Base-by-base conservation (phyloP, 2,797 vertebrate species). In the Emys orbicularis region DNA sequence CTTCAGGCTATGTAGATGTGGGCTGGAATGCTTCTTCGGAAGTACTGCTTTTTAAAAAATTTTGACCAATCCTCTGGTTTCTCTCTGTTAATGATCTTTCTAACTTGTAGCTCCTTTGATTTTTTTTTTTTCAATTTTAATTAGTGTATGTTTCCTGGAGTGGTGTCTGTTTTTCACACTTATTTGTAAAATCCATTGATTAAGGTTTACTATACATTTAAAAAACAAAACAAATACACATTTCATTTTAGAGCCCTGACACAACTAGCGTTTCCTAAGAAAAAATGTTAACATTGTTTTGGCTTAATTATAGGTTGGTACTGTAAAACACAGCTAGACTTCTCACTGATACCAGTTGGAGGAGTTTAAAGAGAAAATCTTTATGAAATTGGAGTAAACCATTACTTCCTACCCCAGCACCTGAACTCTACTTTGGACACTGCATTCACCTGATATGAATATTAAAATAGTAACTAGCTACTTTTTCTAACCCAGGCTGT, bases 21-120 rank as follows among this genome's bases (percentile, higher is more conserved):
- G 5, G 16, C 19, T 94, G 44, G 53, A 47, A 27, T 47, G 59
- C 8, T 74, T 86, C 68, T 56, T 41, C 37, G 76, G 1, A 91
- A 81, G 21, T 3, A 56, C 52, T 90, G 18, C 50, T 3, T 5
- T 53, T 91, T 93, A 79, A 18, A 87, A 21, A 23, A 88, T 81
- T 41, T 87, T 87, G 77, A 88, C 94, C 23, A 86, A 89, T 31
- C 8, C 81, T 96, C 76, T 91, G 56, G 31, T 88, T 81, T 88
- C 79, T 4, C 61, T 68, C 12, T 83, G 2, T 81, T 81, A 86
- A 52, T 57, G 18, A 31, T 57, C 47, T 82, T 44, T 82, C 56
- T 88, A 85, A 83, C 7, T 47, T 81, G 13, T 37, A 82, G 47
- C 27, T 27, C 29, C 5, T 83, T 90, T 57, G 57, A 29, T 29